phyloP scores from a whole-genome alignment of 2,797 vertebrate species.

The Harpagifer antarcticus region DNA sequence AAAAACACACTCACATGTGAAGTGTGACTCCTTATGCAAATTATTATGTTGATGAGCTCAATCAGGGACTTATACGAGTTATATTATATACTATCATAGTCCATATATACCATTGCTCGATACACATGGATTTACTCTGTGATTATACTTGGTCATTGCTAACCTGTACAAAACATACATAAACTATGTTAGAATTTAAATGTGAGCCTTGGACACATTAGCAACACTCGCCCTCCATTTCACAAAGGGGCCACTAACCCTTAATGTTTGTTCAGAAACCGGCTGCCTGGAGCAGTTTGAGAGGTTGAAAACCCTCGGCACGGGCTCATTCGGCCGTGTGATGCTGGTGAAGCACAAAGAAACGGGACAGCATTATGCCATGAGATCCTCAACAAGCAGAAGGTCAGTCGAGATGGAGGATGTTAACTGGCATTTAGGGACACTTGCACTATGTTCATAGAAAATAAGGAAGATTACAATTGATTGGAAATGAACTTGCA shows the following conservation, averaged over 20 bases:
- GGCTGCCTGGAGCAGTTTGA: slow-evolving; percentile 93
- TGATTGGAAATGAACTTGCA: slow-evolving; percentile 18
- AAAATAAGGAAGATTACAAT: slow-evolving; percentile 12
- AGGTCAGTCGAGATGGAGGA: slow-evolving; percentile 82
- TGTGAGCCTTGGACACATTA: slow-evolving; percentile 4
- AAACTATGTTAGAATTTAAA: not conserved
- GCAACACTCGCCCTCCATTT: slow-evolving; percentile 12
- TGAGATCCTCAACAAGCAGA: slow-evolving; percentile 98
- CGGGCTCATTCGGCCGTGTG: slow-evolving; percentile 93
- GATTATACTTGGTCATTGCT: not conserved
- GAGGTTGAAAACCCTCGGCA: slow-evolving; percentile 93
- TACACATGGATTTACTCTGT: not conserved
- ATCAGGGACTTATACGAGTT: not conserved
- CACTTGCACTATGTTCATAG: not conserved
- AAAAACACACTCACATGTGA: not conserved
- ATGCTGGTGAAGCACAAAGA: slow-evolving; percentile 93
- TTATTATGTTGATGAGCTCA: too few relatives aligned
- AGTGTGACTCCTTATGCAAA: not conserved
- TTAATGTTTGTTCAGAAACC: slow-evolving; percentile 86
- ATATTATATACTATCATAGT: not conserved
- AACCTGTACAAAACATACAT: not conserved
- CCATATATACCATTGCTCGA: not conserved
- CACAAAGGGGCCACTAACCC: slow-evolving; percentile 22
- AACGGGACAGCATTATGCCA: slow-evolving; percentile 91
- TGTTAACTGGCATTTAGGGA: not conserved